Percentiles rank a stretch among this genome's conserved stretches.
These are phyloP conservation scores for Tromatobia lineatoria DNA, from an alignment of 2,888 invertebrate genomes.

Conservation along the genomic window DNA sequence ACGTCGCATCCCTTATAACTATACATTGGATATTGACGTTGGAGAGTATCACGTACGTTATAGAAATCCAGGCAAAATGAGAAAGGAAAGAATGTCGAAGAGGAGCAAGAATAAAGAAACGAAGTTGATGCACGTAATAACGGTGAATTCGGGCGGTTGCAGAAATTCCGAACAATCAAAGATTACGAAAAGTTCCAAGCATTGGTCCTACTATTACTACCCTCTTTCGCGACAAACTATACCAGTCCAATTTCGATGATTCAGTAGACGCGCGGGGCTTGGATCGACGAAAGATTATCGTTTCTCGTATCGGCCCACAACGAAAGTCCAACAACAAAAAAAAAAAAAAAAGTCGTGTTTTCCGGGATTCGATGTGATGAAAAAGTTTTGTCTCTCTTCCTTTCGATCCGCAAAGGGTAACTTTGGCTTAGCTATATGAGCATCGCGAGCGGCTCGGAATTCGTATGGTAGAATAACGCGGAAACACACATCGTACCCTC, in stretches of 20 bases:
- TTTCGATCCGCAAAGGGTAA: background rate
- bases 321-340: no score
- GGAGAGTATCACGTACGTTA: conserved; percentile 3
- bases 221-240: conserved; percentile 47
- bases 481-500: background rate
- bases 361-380: conserved; percentile 43
- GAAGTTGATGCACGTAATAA: conserved; percentile 61
- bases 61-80: background rate
- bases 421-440: conserved; percentile 2
- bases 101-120: background rate
- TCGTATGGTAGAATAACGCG: conserved; percentile 1
- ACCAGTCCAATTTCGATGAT: conserved; percentile 61
- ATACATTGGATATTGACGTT: background rate
- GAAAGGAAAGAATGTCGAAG: conserved; percentile 4
- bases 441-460: background rate
- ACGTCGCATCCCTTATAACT: conserved; percentile 10
- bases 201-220: conserved; percentile 18
- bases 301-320: conserved; percentile 37
- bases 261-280: conserved; percentile 40
- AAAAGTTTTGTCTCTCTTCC: conserved; percentile 54
- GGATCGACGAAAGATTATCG: conserved; percentile 50
- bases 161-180: conserved; percentile 58
- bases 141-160: conserved; percentile 18
- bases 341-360: conserved; percentile 28
- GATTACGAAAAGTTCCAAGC: conserved; percentile 42